Base-by-base conservation (phyloP, 2,113 vertebrate genomes). In the Centropristis striata region DNA sequence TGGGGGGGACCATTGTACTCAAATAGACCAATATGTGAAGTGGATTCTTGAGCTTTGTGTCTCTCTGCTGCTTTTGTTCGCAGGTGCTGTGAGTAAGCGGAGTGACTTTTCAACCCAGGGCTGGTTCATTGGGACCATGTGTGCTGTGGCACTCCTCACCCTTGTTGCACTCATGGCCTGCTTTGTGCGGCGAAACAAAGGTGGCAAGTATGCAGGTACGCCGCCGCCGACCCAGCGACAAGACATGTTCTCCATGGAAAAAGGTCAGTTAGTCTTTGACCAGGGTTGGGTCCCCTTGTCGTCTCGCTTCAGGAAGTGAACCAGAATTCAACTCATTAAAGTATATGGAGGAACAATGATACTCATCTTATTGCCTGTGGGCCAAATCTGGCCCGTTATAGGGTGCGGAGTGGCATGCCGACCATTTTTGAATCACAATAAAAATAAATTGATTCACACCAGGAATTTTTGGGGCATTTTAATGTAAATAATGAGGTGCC, bases 201-300 rank as follows among this genome's bases (percentile, higher is more conserved):
- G 96, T 81, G 98, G 98, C 57, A 99, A 98, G 93, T 99, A 99
- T 64, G 96, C 98, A 95, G 98, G 98, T 99, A 97, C 92, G 90
- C 90, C 67, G 13, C 68, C 73, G 49, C 71, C 71, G 72, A 83
- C 54, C 54, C 81, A 81, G 60, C 84, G 50, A 71, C 88, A 64
- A 91, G 91, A 91, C 78, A 90, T 81, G 61, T 70, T 90, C 84
- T 61, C 84, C 92, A 87, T 88, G 88, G 78, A 87, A 72, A 88
- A 88, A 92, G 92, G 92, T 93, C 88, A 92, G 90, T 94, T 69
- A 80, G 72, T 59, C 50, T 71, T 82, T 81, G 70, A 76, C 54
- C n/a, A 60, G 77, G 79, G 58, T 71, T 77, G 70, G 61, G 42
- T 44, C 25, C 21, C 37, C 20, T 63, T 68, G 23, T 51, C 0